Percentiles rank a stretch among this genome's conserved stretches.
Conservation (phyloP, 30 jellyfish, hydroid and myxozoan genomes). For the Aurelia sp. region DNA sequence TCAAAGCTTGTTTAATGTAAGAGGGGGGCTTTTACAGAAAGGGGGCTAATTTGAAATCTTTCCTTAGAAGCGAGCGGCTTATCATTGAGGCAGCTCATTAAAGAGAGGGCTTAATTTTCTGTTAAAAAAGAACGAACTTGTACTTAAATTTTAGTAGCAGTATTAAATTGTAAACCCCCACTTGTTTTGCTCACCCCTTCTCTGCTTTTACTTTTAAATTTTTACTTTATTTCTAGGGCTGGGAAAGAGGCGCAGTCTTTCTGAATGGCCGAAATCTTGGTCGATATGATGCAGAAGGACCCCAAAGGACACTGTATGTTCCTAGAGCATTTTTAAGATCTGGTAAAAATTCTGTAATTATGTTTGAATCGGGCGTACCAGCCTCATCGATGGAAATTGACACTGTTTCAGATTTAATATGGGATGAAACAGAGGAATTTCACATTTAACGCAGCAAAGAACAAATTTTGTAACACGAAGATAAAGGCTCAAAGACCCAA, state of each 20-base stretch:
- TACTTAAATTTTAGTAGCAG: no score
- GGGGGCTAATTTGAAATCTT: no score
- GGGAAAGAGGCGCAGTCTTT: conserved; percentile 94
- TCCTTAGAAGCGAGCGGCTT: no score
- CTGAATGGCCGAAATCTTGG: conserved; percentile 92
- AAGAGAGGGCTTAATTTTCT: no score
- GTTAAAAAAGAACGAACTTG: no score
- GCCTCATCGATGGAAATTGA: conserved; percentile 26
- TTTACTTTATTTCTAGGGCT: conserved; percentile 76
- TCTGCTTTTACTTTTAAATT: not conserved
- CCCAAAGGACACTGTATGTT: conserved; percentile 87
- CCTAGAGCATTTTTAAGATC: conserved; percentile 73
- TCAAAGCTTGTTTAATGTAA: no score
- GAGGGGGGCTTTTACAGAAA: no score
- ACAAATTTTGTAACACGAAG: not conserved
- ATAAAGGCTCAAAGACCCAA: no score
- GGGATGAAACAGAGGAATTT: conserved; percentile 42
- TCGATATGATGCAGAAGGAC: conserved; percentile 94
- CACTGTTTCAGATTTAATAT: conserved; percentile 33
- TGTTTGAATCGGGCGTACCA: conserved; percentile 86
- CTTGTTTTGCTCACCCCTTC: not conserved
- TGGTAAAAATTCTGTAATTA: conserved; percentile 68
- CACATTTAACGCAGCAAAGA: not conserved
- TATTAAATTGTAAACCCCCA: not conserved
- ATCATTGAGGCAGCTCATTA: no score